These are phyloP conservation scores for Pseudococcus longispinus DNA, from an alignment of 2,888 invertebrate species.

Conservation along the genomic window DNA sequence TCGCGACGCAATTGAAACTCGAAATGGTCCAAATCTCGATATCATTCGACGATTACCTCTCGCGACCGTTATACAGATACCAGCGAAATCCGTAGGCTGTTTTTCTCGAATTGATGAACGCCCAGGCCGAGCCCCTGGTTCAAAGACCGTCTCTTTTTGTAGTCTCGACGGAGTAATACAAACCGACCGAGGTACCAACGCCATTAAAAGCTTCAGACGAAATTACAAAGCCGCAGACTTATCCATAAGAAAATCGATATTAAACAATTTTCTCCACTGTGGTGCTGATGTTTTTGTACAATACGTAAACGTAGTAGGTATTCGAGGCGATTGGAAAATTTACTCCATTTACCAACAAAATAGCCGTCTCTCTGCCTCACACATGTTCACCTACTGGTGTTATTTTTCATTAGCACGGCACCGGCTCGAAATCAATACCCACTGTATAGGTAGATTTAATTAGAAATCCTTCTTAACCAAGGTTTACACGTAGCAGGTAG, in stretches of 20 bases:
- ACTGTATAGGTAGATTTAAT: constrained; percentile 13
- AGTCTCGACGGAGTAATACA: constrained; percentile 26
- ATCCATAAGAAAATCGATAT: constrained; percentile 15
- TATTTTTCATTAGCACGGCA: neutral
- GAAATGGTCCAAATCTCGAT: neutral
- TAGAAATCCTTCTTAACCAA: constrained; percentile 11
- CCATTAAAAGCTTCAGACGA: neutral
- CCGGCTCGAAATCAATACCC: neutral
- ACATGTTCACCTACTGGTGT: neutral
- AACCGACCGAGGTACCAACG: neutral
- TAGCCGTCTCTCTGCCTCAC: neutral
- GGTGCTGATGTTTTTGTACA: neutral
- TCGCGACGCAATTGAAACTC: constrained; percentile 13
- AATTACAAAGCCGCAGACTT: constrained; percentile 20
- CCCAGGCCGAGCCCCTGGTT: neutral
- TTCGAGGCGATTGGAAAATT: neutral
- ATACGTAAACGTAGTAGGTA: neutral
- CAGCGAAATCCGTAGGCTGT: neutral
- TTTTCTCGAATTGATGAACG: constrained; percentile 24
- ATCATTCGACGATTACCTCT: constrained; percentile 4
- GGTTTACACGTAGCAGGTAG: constrained; percentile 8
- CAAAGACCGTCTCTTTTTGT: constrained; percentile 3
- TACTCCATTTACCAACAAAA: neutral
- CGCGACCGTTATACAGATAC: neutral
- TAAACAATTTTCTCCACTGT: constrained; percentile 13